Conservation (phyloP, 1,140 invertebrate species). For the Wiebesia pumilae region DNA sequence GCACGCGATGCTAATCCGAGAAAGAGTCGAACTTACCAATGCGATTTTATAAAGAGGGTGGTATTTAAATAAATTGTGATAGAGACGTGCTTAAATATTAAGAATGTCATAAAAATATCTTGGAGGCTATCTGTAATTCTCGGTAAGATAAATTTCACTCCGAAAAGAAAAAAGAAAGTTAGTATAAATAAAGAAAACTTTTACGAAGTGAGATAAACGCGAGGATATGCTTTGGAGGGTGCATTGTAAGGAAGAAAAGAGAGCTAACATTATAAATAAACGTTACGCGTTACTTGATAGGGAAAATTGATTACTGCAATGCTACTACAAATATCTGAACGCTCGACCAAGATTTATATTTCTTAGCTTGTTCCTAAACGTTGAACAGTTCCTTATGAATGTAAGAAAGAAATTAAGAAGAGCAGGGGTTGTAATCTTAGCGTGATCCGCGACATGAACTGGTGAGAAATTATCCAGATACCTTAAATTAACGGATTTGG, state of each 20-base stretch:
- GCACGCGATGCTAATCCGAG: background rate
- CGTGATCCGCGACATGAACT: too few relatives aligned
- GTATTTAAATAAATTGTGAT: conserved; percentile 46
- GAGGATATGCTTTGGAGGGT: conserved; percentile 47
- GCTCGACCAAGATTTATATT: background rate
- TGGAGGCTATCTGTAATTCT: conserved; percentile 40
- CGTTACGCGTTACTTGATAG: background rate
- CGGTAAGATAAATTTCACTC: background rate
- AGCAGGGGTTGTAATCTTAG: background rate
- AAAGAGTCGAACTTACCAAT: conserved; percentile 4
- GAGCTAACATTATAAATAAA: background rate
- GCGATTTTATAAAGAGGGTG: conserved; percentile 13
- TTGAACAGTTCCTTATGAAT: conserved; percentile 41
- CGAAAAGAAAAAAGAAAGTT: background rate
- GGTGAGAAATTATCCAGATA: background rate
- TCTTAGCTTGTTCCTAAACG: conserved; percentile 40
- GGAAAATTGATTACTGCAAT: conserved; percentile 5
- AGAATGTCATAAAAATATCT: conserved; percentile 40
- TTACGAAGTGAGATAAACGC: conserved; percentile 1
- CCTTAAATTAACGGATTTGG: background rate
- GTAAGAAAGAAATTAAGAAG: background rate
- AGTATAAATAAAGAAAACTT: conserved; percentile 28
- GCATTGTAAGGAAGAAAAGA: background rate
- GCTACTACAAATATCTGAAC: background rate
- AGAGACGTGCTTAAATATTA: conserved; percentile 17